Evolutionary conservation across 2,113 vertebrate species (phyloP).

Genomic region (Alethe diademata): DNA sequence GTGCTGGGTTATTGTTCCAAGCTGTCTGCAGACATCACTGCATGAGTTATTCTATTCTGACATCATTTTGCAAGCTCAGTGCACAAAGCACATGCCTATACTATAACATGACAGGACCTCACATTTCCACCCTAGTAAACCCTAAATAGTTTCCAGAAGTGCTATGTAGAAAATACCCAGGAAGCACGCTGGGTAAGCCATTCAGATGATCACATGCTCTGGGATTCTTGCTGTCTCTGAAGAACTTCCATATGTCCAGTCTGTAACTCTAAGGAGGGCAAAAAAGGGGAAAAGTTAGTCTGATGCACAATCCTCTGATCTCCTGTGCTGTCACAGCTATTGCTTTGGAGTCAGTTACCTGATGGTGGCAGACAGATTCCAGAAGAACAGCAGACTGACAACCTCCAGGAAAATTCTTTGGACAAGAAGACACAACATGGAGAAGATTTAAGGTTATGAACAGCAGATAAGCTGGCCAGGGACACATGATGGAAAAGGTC

Average conservation of each 20-base stretch:
- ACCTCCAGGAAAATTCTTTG: background rate
- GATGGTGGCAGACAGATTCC: background rate
- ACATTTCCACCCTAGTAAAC: conserved; percentile 38
- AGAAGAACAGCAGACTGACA: background rate
- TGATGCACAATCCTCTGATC: background rate
- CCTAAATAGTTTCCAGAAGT: conserved; percentile 45
- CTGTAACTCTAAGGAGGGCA: background rate
- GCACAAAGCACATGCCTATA: conserved; percentile 20
- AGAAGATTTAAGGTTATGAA: background rate
- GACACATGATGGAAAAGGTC: background rate
- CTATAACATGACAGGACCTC: conserved; percentile 29
- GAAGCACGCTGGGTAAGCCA: background rate
- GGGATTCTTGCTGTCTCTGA: conserved; percentile 33
- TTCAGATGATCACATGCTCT: background rate
- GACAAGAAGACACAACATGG: background rate
- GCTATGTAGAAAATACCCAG: background rate
- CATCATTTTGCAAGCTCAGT: conserved; percentile 30
- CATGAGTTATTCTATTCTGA: conserved; percentile 5
- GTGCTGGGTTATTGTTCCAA: conserved; percentile 32
- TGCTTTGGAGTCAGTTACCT: background rate
- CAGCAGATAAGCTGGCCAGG: background rate
- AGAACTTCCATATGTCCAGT: conserved; percentile 48
- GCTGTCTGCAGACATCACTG: conserved; percentile 12
- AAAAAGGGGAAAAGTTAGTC: background rate
- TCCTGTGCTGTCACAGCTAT: background rate